Conservation (phyloP, 2,888 invertebrate genomes). For the Rosalia funebris region DNA sequence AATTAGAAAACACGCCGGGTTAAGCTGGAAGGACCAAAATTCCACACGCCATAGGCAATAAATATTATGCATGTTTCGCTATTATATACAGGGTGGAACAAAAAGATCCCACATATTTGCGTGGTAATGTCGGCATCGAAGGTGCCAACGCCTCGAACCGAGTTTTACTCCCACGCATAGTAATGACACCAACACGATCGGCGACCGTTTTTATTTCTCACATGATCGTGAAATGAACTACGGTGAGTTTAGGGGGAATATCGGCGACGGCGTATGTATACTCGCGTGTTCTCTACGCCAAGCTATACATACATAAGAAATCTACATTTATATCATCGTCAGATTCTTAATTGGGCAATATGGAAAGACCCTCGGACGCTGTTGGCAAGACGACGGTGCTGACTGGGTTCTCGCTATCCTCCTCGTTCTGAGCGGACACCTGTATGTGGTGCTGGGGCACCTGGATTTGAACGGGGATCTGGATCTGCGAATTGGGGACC, state of each 20-base stretch:
- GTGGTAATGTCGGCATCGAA: background rate
- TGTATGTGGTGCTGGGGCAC: slow-evolving; percentile 68
- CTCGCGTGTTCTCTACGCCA: too few relatives aligned
- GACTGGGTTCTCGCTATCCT: slow-evolving; percentile 54
- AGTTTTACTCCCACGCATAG: too few relatives aligned
- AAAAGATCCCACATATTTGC: background rate
- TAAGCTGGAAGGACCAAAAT: too few relatives aligned
- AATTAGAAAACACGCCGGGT: too few relatives aligned
- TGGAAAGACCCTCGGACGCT: slow-evolving; percentile 49
- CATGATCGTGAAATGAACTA: too few relatives aligned
- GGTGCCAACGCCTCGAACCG: background rate
- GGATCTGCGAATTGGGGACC: slow-evolving; percentile 72
- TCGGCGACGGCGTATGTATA: too few relatives aligned
- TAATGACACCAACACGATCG: too few relatives aligned
- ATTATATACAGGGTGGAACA: slow-evolving; percentile 9
- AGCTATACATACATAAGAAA: background rate
- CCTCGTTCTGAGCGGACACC: slow-evolving; percentile 54
- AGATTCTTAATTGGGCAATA: slow-evolving; percentile 35
- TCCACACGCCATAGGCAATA: slow-evolving; percentile 8
- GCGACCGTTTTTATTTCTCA: too few relatives aligned
- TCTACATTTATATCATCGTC: background rate
- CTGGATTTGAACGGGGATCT: slow-evolving; percentile 74
- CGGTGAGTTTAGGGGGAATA: too few relatives aligned
- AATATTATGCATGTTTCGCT: slow-evolving; percentile 17
- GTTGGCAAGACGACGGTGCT: slow-evolving; percentile 68